Conservation (phyloP, 2,888 invertebrate genomes). For the Nomada hirtipes region DNA sequence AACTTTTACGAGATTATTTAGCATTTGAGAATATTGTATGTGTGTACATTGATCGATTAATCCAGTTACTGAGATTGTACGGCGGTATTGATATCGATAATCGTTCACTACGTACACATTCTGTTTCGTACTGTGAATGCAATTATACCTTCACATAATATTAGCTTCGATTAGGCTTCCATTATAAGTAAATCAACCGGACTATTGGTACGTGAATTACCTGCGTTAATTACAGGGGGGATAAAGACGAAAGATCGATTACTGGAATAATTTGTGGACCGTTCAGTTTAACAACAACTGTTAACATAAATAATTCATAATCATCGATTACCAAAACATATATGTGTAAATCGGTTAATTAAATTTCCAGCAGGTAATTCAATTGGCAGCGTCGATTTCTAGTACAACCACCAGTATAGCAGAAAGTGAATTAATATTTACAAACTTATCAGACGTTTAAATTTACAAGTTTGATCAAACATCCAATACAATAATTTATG, state of each 20-base stretch:
- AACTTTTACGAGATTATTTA: too few species aligned
- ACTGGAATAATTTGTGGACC: conserved; percentile 9
- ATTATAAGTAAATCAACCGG: conserved; percentile 33
- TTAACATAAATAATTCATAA: conserved; percentile 11
- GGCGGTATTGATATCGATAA: conserved; percentile 12
- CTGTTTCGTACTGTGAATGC: background rate
- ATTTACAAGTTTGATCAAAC: background rate
- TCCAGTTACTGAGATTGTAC: too few species aligned
- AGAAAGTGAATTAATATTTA: too few species aligned
- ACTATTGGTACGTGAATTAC: conserved; percentile 32
- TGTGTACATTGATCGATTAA: too few species aligned
- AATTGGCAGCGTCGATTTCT: conserved; percentile 22
- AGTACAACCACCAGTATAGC: too few species aligned
- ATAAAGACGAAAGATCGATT: conserved; percentile 43
- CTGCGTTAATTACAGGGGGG: conserved; percentile 19
- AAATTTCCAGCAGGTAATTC: conserved; percentile 56
- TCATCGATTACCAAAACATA: conserved; percentile 13
- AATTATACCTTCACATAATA: conserved; percentile 20
- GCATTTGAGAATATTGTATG: background rate
- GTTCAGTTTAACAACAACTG: background rate
- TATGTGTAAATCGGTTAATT: conserved; percentile 55
- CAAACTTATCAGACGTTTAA: background rate
- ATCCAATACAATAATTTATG: too few species aligned
- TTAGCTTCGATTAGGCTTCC: conserved; percentile 25
- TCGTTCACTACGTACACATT: conserved; percentile 10